Base-by-base conservation (phyloP, 1,140 invertebrate species). In the Trialeurodes vaporariorum region DNA sequence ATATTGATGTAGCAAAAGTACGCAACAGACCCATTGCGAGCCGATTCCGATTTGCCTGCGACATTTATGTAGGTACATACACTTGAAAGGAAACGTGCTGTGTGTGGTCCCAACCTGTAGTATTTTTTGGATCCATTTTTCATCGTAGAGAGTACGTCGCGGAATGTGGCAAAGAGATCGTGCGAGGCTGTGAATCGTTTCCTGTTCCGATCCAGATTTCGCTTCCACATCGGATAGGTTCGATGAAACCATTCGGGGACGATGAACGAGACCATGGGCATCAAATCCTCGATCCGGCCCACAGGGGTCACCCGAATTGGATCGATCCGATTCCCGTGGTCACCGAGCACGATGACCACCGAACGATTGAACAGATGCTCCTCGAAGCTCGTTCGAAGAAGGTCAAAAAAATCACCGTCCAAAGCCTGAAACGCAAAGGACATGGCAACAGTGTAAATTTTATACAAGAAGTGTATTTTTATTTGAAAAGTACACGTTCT, bases 201-300 rank as follows among this genome's bases (percentile, higher is more conserved):
- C 0, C 76, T 73, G 66, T 90, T 90, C 0, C 62, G 73, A 1
- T 73, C 71, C 0, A 90, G 68, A 69, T 83, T 86, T 0, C 74
- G 67, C 63, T 77, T 75, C 2, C 84, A 78, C 0, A 72, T 59
- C 0, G 81, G 77, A 72, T 85, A 84, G 66, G 79, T 78, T 21
- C 73, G 65, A 58, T 71, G 75, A 76, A 88, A 86, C 82, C 83
- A 84, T 40, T 78, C 70, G 0, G 88, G 87, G 11, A 87, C 71
- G 2, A 81, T 74, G 0, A 88, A 26, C 70, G 82, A 87, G 34
- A 87, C 75, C 70, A 87, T 85, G 1, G 88, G 88, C 40, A 90
- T 76, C 68, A 86, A 79, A 70, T 88, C 87, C 73, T 91, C 88
- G 11, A 88, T 73, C 68, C 83, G 81, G 0, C 88, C 82, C 67